phyloP scores from a whole-genome alignment of 2,797 vertebrate species.

The Amphiprion clarkii region DNA sequence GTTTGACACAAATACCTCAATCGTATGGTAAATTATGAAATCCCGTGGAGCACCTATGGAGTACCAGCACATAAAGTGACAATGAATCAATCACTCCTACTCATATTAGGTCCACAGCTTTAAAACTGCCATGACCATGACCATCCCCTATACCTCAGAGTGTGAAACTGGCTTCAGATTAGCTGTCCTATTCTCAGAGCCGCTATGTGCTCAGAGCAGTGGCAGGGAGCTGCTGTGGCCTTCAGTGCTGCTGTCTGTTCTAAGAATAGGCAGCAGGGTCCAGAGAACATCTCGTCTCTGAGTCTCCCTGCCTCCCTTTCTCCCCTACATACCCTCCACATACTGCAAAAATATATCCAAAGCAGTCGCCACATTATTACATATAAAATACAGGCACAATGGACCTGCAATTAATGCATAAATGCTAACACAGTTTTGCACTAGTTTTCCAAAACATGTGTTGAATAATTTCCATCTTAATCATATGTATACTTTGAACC shows the following conservation, averaged over 20 bases:
- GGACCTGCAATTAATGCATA: not conserved
- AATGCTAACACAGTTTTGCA: not conserved
- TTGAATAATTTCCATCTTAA: slow-evolving; percentile 30
- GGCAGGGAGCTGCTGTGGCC: slow-evolving; percentile 74
- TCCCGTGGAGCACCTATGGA: slow-evolving; percentile 3
- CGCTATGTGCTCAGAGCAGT: slow-evolving; percentile 53
- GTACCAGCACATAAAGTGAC: not conserved
- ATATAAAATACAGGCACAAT: not conserved
- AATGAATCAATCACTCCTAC: slow-evolving; percentile 20
- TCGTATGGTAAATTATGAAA: not conserved
- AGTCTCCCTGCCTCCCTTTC: slow-evolving; percentile 37
- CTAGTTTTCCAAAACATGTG: not conserved
- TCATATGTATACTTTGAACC: slow-evolving; percentile 31
- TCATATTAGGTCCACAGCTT: slow-evolving; percentile 23
- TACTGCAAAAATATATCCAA: slow-evolving; percentile 28
- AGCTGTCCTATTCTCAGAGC: slow-evolving; percentile 74
- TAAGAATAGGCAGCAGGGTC: slow-evolving; percentile 79
- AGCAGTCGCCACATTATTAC: slow-evolving; percentile 5
- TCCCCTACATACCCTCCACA: slow-evolving; percentile 27
- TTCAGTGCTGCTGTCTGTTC: slow-evolving; percentile 71
- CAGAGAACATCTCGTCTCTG: slow-evolving; percentile 66
- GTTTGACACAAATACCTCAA: slow-evolving; percentile 6
- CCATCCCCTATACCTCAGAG: slow-evolving; percentile 25
- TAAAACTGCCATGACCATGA: slow-evolving; percentile 25
- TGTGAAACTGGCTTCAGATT: slow-evolving; percentile 65